Conservation (phyloP, 2,797 vertebrate species). For the Hydrocynus forskahlii region DNA sequence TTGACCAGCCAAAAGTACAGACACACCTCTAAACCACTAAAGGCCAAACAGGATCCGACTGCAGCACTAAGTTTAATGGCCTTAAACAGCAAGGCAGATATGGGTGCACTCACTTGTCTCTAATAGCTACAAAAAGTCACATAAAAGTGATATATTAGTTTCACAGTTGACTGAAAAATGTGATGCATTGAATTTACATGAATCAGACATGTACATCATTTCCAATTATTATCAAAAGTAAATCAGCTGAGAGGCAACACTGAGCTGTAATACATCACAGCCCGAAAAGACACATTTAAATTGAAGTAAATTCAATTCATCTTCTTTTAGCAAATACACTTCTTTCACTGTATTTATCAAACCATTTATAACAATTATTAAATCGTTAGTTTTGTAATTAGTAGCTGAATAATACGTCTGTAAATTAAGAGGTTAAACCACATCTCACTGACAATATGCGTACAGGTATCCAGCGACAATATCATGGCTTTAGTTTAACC, state of each 20-base stretch:
- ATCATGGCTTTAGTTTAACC: neutral
- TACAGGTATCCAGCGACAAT: neutral
- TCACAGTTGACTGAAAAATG: too few relatives aligned
- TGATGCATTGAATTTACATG: neutral
- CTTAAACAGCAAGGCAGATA: neutral
- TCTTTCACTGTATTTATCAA: too few relatives aligned
- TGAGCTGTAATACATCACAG: too few relatives aligned
- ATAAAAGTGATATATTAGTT: too few relatives aligned
- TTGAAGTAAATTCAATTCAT: too few relatives aligned
- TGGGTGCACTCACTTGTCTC: neutral
- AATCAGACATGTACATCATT: neutral
- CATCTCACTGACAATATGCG: neutral
- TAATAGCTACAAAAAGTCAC: too few relatives aligned
- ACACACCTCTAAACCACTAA: neutral
- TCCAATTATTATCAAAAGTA: neutral
- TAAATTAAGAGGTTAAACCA: neutral
- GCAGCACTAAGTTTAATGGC: neutral
- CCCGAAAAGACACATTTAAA: too few relatives aligned
- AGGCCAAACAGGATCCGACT: neutral
- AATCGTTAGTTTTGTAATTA: too few relatives aligned
- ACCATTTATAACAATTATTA: too few relatives aligned
- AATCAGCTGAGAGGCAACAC: neutral
- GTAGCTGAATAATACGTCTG: too few relatives aligned
- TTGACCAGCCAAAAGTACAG: too few relatives aligned
- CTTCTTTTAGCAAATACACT: too few relatives aligned